These are phyloP conservation scores for Danio kyathit DNA, from an alignment of 2,797 vertebrate species.

Conservation along the genomic window DNA sequence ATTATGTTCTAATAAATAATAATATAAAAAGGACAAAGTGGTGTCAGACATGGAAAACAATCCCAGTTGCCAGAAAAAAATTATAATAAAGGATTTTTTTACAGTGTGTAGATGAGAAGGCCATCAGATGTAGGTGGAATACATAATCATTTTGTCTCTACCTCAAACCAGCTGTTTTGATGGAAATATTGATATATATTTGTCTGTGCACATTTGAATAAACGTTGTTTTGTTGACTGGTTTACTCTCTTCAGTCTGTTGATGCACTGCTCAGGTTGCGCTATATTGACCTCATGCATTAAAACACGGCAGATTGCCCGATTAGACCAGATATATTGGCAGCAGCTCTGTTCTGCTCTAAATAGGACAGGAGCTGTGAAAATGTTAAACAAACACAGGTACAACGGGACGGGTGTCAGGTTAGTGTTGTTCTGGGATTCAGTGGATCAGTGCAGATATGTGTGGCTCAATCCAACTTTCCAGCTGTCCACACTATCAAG, in stretches of 20 bases:
- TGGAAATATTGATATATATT: background rate
- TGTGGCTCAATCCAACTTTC: constrained; percentile 42
- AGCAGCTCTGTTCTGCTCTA: constrained; percentile 6
- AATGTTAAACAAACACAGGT: constrained; percentile 47
- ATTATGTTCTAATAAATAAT: too few species aligned
- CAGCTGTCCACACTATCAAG: constrained; percentile 21
- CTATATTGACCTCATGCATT: background rate
- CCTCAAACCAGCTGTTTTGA: constrained; percentile 25
- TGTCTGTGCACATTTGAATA: constrained; percentile 16
- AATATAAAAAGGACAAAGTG: too few species aligned
- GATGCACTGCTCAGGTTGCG: background rate
- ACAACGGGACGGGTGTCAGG: constrained; percentile 24
- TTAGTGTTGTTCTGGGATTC: constrained; percentile 50
- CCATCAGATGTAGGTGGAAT: background rate
- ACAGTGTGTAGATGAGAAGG: too few species aligned
- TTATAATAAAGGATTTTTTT: too few species aligned
- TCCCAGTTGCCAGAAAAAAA: too few species aligned
- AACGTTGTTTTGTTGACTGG: constrained; percentile 13
- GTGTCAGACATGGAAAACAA: too few species aligned
- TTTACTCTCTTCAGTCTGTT: background rate
- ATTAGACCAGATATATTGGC: background rate
- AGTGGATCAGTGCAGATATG: constrained; percentile 45
- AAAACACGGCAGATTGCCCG: background rate
- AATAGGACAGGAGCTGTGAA: constrained; percentile 31
- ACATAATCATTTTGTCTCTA: constrained; percentile 11